phyloP scores from a whole-genome alignment of 2,113 vertebrate genomes.

The Tinamus guttatus region DNA sequence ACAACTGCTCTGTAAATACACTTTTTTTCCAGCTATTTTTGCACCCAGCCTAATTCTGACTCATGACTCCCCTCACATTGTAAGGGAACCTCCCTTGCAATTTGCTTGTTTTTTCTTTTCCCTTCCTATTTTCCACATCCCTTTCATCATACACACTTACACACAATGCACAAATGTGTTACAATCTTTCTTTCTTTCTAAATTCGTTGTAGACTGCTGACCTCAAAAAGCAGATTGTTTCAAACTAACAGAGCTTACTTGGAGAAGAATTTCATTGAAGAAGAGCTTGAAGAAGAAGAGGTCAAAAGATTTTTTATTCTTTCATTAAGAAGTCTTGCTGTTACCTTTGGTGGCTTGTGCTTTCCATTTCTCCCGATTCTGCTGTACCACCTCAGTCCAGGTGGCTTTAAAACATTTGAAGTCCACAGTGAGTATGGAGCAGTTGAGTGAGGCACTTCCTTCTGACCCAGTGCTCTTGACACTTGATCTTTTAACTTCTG shows the following conservation, averaged over 20 bases:
- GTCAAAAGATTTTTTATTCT: constrained; percentile 6
- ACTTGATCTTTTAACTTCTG: constrained; percentile 87
- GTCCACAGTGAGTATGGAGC: constrained; percentile 91
- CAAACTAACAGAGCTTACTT: constrained; percentile 1
- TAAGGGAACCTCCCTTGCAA: background rate
- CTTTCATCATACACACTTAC: background rate
- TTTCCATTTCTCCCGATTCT: constrained; percentile 96
- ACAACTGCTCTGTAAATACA: background rate
- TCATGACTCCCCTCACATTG: background rate
- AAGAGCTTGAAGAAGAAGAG: background rate
- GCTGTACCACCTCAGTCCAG: constrained; percentile 93
- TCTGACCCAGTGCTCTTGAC: constrained; percentile 89
- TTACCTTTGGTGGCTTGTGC: constrained; percentile 93
- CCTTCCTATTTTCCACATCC: background rate
- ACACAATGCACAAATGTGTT: background rate
- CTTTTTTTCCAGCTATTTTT: background rate
- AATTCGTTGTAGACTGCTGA: background rate
- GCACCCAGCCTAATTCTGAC: background rate
- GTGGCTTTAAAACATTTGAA: constrained; percentile 92
- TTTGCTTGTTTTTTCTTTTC: background rate
- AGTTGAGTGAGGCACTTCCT: constrained; percentile 87
- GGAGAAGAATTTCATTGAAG: background rate
- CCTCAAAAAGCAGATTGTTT: background rate
- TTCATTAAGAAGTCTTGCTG: background rate
- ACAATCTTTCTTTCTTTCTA: background rate